These are phyloP conservation scores for Scolopax rusticola DNA, from an alignment of 2,797 vertebrate genomes.

Conservation along the genomic window DNA sequence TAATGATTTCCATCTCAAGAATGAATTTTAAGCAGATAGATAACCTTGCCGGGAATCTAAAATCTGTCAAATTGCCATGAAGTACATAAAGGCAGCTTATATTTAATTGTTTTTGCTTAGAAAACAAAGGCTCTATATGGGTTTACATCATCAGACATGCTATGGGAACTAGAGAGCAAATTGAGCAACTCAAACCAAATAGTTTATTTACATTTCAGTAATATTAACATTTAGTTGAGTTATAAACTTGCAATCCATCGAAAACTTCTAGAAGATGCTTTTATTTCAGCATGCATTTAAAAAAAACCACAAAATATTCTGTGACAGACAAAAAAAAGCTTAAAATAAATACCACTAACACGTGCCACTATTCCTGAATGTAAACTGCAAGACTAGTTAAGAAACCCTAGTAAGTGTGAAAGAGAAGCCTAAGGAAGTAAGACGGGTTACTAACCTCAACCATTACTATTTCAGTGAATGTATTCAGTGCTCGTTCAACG, in stretches of 20 bases:
- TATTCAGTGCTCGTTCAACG: constrained; percentile 90
- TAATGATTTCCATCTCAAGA: neutral
- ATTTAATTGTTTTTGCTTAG: neutral
- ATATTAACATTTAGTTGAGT: neutral
- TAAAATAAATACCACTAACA: neutral
- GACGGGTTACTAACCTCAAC: constrained; percentile 86
- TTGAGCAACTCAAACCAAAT: neutral
- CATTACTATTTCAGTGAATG: constrained; percentile 93
- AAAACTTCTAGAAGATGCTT: neutral
- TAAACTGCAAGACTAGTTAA: neutral
- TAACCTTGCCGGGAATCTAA: neutral
- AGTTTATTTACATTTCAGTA: neutral
- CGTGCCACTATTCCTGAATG: neutral
- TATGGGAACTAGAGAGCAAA: neutral
- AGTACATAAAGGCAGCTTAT: neutral
- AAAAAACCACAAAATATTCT: neutral
- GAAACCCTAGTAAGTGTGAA: neutral
- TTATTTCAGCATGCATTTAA: neutral
- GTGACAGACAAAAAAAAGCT: neutral
- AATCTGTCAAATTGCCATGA: neutral
- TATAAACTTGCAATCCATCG: neutral
- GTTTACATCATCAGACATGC: neutral
- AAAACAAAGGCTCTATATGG: neutral
- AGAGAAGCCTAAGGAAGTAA: neutral
- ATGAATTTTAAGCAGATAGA: neutral